Conservation (phyloP, 1,140 invertebrate species). For the Meloidogyne exigua region DNA sequence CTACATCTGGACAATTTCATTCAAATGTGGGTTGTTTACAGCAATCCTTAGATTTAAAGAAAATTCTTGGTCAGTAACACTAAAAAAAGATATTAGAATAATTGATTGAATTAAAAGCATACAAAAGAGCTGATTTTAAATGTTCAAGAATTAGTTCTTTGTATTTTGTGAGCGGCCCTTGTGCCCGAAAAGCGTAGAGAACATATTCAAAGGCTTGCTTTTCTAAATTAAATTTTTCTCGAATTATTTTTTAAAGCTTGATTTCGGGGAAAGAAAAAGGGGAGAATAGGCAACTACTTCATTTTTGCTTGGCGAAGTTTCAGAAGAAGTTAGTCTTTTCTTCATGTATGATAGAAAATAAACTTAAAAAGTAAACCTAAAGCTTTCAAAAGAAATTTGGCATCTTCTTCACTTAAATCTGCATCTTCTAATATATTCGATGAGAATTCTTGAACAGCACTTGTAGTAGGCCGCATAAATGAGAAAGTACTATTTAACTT, state of each 20-base stretch:
- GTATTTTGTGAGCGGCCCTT: conserved; percentile 54
- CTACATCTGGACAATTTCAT: conserved; percentile 37
- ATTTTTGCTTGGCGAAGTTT: too few species aligned
- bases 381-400: neutral
- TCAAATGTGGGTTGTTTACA: conserved; percentile 43
- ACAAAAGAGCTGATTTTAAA: conserved; percentile 49
- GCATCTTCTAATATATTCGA: neutral
- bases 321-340: too few species aligned
- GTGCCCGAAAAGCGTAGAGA: conserved; percentile 51
- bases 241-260: too few species aligned
- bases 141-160: conserved; percentile 55
- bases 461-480: neutral
- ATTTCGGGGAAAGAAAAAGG: too few species aligned
- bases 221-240: conserved; percentile 37
- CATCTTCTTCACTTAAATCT: neutral
- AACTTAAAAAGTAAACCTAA: neutral
- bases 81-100: conserved; percentile 30
- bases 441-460: neutral
- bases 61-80: conserved; percentile 49
- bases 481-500: neutral
- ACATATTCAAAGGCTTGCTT: conserved; percentile 45
- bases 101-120: conserved; percentile 19
- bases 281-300: too few species aligned
- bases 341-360: too few species aligned
- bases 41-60: conserved; percentile 19